These are phyloP conservation scores for Triops cancriformis DNA, from an alignment of 1,140 invertebrate genomes.

Conservation along the genomic window DNA sequence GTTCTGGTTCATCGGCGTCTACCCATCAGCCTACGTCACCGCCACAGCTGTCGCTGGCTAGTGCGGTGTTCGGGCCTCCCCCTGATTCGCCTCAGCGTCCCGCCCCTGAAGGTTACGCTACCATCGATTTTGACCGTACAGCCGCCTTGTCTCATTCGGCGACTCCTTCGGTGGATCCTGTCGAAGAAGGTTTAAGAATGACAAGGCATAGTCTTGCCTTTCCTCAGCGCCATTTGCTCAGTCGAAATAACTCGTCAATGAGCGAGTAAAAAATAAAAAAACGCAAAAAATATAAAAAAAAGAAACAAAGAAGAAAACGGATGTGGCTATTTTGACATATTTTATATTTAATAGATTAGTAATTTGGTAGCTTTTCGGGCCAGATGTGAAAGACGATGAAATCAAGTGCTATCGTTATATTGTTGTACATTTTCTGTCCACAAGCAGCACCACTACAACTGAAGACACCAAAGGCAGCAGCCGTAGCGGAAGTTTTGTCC, in stretches of 20 bases:
- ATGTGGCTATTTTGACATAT: neutral
- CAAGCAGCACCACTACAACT: neutral
- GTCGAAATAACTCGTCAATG: constrained; percentile 27
- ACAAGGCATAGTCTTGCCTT: constrained; percentile 39
- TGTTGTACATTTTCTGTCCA: constrained; percentile 2
- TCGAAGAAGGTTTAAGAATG: constrained; percentile 38
- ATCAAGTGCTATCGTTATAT: neutral
- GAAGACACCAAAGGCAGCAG: constrained; percentile 8
- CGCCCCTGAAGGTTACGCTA: constrained; percentile 68
- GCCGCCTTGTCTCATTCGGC: constrained; percentile 56
- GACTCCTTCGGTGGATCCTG: constrained; percentile 23
- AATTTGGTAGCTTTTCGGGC: constrained; percentile 3
- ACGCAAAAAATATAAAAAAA: neutral
- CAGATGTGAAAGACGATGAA: constrained; percentile 1
- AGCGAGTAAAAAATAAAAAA: constrained; percentile 27
- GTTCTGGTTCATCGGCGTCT: constrained; percentile 29
- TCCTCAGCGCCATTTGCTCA: constrained; percentile 20
- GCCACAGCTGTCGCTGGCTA: constrained; percentile 31
- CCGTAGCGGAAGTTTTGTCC: neutral
- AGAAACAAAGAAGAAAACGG: constrained; percentile 1
- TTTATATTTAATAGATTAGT: neutral
- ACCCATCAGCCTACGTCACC: constrained; percentile 21
- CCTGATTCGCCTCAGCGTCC: constrained; percentile 32
- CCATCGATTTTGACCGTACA: constrained; percentile 88
- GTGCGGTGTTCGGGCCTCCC: neutral